phyloP scores from a whole-genome alignment of 2,797 vertebrate genomes.

The Oryzias sinensis region DNA sequence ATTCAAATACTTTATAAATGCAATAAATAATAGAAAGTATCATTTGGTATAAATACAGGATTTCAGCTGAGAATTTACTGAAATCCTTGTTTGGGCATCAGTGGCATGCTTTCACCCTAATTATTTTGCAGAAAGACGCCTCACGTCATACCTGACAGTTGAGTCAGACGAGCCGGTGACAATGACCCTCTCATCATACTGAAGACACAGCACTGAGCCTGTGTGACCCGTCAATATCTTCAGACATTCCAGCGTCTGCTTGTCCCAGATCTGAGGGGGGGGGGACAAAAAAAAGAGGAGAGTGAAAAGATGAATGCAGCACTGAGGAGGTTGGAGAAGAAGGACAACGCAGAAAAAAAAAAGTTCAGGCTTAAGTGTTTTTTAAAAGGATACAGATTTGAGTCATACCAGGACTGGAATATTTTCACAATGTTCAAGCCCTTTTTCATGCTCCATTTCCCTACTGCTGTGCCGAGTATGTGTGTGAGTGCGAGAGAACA shows the following conservation, averaged over 20 bases:
- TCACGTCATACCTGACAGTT: slow-evolving; percentile 85
- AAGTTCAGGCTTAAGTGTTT: slow-evolving; percentile 11
- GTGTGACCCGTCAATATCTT: slow-evolving; percentile 98
- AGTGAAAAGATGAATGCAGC: neutral
- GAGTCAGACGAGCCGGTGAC: slow-evolving; percentile 98
- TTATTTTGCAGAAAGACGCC: neutral
- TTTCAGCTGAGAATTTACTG: too few relatives aligned
- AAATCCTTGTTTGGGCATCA: too few relatives aligned
- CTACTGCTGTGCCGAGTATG: slow-evolving; percentile 35
- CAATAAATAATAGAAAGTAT: too few relatives aligned
- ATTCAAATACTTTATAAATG: too few relatives aligned
- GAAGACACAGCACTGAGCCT: slow-evolving; percentile 96
- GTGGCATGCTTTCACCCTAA: too few relatives aligned
- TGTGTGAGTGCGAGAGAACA: slow-evolving; percentile 1
- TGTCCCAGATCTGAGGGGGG: slow-evolving; percentile 91
- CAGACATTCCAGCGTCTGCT: slow-evolving; percentile 96
- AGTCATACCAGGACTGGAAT: slow-evolving; percentile 51
- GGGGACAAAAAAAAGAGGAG: slow-evolving; percentile 5
- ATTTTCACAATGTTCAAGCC: slow-evolving; percentile 36
- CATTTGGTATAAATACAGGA: too few relatives aligned
- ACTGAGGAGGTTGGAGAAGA: slow-evolving; percentile 1
- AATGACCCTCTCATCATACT: slow-evolving; percentile 97
- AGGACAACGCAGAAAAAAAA: neutral
- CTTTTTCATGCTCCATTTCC: slow-evolving; percentile 55
- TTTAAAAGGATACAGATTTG: slow-evolving; percentile 52